Base-by-base conservation (phyloP, 2,113 vertebrate species). In the Otus sunia region DNA sequence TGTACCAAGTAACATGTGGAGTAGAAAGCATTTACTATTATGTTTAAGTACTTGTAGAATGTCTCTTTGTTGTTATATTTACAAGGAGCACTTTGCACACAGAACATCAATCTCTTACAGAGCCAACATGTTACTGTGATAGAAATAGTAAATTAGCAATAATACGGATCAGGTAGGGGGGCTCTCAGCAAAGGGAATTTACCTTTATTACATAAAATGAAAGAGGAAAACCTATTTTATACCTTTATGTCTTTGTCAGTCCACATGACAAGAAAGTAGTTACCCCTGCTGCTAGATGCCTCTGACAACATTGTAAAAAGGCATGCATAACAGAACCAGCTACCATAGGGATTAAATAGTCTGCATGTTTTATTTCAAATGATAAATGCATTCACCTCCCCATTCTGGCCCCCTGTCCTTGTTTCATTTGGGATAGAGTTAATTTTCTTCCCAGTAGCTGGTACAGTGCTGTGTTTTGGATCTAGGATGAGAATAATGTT, bases 81-180 rank as follows among this genome's bases (percentile, higher is more conserved):
- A 95, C 47, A 76, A 68, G 72, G 78, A 92, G 55, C 63, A 80
- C 78, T 97, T 93, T 88, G 66, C 7, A 19, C 90, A 62, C 26
- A 90, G 90, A 82, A 55, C 92, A 86, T 94, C 63, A 63, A 45
- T 92, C 77, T 93, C 90, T 91, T 26, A 1, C 7, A 3, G 94
- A 94, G 94, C 74, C 71, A 79, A 73, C 88, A 47, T 29, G 62
- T 88, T 86, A 55, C 63, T 88, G 88, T 50, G 93, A 59, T 69
- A 66, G 90, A 95, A 96, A 79, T 69, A 47, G 63, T 50, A 73
- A 91, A 96, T 95, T 93, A 85, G 12, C 85, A 95, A 88, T 77
- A 90, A 73, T 62, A 37, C 0, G 0, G 67, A 69, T 92, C 71
- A 79, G 67, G 78, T 16, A 84, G 93, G 90, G 81, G 81, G 88